These are phyloP conservation scores for Leptocoma aspasia DNA, from an alignment of 2,113 vertebrate species.

Conservation along the genomic window DNA sequence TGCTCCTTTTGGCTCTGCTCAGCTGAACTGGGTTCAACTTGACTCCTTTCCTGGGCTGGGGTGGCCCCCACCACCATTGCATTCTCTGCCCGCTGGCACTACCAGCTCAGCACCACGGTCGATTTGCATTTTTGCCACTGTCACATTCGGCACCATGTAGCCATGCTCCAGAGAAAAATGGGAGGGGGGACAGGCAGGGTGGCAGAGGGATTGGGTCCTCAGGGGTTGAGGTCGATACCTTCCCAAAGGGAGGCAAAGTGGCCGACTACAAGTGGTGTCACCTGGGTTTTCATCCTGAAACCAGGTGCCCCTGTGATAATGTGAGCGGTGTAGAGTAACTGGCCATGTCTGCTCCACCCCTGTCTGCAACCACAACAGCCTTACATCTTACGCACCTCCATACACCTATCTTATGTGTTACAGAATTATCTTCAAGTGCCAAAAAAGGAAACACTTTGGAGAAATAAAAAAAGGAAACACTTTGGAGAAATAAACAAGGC, in stretches of 20 bases:
- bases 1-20: neutral
- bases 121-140: neutral
- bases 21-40: neutral
- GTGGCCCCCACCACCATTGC: no score
- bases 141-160: neutral
- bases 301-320: fast-evolving
- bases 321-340: neutral
- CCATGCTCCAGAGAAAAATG: neutral
- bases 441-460: neutral
- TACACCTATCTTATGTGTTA: neutral
- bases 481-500: neutral
- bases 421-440: neutral
- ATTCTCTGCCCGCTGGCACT: neutral
- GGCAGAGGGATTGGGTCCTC: neutral
- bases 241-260: neutral
- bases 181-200: fast-evolving
- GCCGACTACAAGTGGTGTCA: fast-evolving
- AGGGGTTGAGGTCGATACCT: fast-evolving
- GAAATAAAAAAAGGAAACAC: neutral
- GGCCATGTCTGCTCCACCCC: neutral
- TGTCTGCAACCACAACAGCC: neutral
- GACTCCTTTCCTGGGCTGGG: neutral
- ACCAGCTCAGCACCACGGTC: neutral
- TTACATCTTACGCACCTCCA: neutral
- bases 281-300: neutral